Percentiles rank a stretch among this genome's conserved stretches.
These are phyloP conservation scores for Pholis gunnellus DNA, from an alignment of 2,113 vertebrate genomes.

Conservation along the genomic window DNA sequence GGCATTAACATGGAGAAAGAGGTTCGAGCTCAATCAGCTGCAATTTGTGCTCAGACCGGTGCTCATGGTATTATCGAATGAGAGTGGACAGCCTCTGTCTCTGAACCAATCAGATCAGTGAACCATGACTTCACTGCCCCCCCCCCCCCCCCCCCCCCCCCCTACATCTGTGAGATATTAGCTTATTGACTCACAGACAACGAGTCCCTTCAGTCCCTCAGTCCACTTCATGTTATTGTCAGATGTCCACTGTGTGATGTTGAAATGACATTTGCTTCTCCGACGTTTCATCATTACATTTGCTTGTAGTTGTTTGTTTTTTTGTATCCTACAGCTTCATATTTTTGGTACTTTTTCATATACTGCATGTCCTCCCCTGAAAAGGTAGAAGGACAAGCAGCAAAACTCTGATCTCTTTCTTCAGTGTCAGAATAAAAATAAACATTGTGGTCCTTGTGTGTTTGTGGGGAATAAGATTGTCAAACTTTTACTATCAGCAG, in stretches of 20 bases:
- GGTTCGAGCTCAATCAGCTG: constrained; percentile 21
- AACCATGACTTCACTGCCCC: constrained; percentile 31
- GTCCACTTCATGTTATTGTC: not conserved
- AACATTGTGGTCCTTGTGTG: not conserved
- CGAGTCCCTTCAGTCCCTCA: not conserved
- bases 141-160: too few species aligned
- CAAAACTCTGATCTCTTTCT: not conserved
- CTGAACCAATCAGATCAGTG: constrained; percentile 56
- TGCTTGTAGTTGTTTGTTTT: too few species aligned
- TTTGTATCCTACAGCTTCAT: not conserved
- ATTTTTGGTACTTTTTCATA: not conserved
- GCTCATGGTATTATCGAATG: constrained; percentile 17
- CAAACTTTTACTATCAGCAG: constrained; percentile 14
- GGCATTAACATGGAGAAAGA: not conserved
- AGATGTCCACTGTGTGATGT: not conserved
- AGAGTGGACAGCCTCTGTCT: constrained; percentile 32
- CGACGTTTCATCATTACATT: not conserved
- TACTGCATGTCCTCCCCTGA: not conserved
- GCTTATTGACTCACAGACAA: constrained; percentile 4
- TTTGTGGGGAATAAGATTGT: constrained; percentile 24
- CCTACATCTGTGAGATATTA: constrained; percentile 6
- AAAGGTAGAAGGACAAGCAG: not conserved
- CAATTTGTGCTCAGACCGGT: constrained; percentile 31
- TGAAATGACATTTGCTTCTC: not conserved
- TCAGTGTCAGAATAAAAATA: constrained; percentile 1